Conservation (phyloP, 2,113 vertebrate species). For the Stigmatopora argus region DNA sequence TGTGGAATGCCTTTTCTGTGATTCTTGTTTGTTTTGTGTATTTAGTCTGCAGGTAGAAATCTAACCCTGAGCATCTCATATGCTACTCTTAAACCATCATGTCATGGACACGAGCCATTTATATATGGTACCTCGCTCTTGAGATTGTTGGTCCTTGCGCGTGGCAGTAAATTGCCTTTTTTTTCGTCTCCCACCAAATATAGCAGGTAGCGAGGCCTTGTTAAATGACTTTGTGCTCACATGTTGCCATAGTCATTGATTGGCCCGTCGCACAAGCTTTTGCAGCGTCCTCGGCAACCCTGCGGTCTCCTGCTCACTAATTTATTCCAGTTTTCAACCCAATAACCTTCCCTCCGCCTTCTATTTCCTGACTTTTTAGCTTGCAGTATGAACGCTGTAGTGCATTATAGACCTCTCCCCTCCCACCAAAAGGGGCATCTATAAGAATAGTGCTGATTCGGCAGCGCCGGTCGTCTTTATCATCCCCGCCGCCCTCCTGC, state of each 20-base stretch:
- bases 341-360: constrained; percentile 27
- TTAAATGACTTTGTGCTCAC: constrained; percentile 7
- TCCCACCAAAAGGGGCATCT: constrained; percentile 50
- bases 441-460: constrained; percentile 71
- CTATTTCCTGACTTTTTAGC: constrained; percentile 53
- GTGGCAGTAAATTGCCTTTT: constrained; percentile 5
- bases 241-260: neutral
- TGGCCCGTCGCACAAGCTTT: neutral
- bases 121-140: constrained; percentile 3
- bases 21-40: constrained; percentile 6
- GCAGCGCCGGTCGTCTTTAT: constrained; percentile 56
- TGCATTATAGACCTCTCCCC: constrained; percentile 62
- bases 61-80: neutral
- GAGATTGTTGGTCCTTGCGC: constrained; percentile 7
- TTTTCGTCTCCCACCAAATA: neutral
- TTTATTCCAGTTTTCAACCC: constrained; percentile 34
- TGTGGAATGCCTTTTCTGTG: constrained; percentile 11
- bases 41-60: constrained; percentile 9
- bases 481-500: constrained; percentile 38
- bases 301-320: neutral
- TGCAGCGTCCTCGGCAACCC: neutral
- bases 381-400: constrained; percentile 68
- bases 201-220: constrained; percentile 21
- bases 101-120: neutral
- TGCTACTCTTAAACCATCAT: neutral